Conservation (phyloP, 2,113 vertebrate genomes). For the Clarias gariepinus region DNA sequence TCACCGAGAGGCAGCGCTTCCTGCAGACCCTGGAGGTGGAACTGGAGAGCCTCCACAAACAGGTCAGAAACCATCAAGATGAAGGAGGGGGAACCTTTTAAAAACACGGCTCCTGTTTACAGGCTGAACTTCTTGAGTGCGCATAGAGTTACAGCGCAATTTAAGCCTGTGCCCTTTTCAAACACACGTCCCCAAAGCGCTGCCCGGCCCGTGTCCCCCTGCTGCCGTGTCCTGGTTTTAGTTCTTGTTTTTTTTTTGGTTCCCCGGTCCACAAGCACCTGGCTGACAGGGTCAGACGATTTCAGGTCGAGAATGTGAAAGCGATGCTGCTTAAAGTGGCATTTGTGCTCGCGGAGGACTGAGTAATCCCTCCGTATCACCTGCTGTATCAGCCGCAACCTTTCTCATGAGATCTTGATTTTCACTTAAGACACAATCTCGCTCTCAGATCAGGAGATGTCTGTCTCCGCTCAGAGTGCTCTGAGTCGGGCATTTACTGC, state of each 20-base stretch:
- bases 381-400: conserved; percentile 5
- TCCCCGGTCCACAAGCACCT: neutral
- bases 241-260: too few relatives aligned
- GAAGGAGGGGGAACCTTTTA: conserved; percentile 35
- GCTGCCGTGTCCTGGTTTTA: conserved; percentile 23
- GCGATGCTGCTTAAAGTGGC: neutral
- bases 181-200: conserved; percentile 23
- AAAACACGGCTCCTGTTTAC: conserved; percentile 30
- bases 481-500: neutral
- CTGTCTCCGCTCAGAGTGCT: neutral
- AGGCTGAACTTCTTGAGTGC: conserved; percentile 40
- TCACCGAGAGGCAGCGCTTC: conserved; percentile 75
- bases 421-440: neutral
- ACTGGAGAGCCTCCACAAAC: conserved; percentile 76
- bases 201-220: conserved; percentile 40
- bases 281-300: conserved; percentile 11
- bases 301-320: conserved; percentile 32
- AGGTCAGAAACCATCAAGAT: conserved; percentile 64
- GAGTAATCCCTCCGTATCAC: conserved; percentile 32
- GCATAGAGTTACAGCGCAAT: conserved; percentile 42
- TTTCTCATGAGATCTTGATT: conserved; percentile 27
- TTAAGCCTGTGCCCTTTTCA: conserved; percentile 36
- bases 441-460: conserved; percentile 12
- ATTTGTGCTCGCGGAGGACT: conserved; percentile 13
- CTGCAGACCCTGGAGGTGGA: conserved; percentile 77